A percentile compares a stretch with the other conserved stretches of the same genome.
These are phyloP conservation scores for Drosophila navojoa DNA, from an alignment of 1,140 invertebrate species.

Conservation along the genomic window DNA sequence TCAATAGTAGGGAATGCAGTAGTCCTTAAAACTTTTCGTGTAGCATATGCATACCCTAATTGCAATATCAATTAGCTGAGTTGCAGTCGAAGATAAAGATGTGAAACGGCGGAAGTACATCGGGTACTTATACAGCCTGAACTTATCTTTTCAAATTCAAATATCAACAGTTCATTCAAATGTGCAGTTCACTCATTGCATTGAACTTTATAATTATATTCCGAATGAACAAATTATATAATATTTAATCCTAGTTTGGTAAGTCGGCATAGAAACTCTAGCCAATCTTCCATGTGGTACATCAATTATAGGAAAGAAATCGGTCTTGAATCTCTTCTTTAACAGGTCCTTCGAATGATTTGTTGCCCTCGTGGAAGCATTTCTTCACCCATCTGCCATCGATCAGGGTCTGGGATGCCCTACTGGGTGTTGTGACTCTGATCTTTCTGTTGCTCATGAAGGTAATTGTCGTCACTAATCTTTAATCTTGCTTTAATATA, in stretches of 20 bases:
- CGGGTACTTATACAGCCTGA: too few species aligned
- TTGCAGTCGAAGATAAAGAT: background rate
- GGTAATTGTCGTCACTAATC: conserved; percentile 84
- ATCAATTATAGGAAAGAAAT: background rate
- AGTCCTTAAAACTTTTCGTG: too few species aligned
- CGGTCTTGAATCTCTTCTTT: background rate
- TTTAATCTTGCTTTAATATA: background rate
- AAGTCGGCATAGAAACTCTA: too few species aligned
- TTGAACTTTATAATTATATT: too few species aligned
- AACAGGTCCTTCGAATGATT: conserved; percentile 84
- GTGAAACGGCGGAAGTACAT: background rate
- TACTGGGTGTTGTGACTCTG: conserved; percentile 86
- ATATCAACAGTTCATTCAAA: too few species aligned
- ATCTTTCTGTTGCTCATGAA: conserved; percentile 86
- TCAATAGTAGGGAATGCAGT: too few species aligned
- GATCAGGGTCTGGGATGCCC: conserved; percentile 85
- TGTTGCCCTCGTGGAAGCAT: conserved; percentile 86
- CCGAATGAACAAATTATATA: too few species aligned
- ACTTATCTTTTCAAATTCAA: too few species aligned
- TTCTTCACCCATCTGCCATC: conserved; percentile 84
- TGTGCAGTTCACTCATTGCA: too few species aligned
- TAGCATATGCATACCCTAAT: too few species aligned
- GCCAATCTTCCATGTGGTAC: background rate
- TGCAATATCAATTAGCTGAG: background rate
- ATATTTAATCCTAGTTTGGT: too few species aligned